These are phyloP conservation scores for Serripes groenlandicus DNA, from an alignment of 2,888 invertebrate genomes.

Conservation along the genomic window DNA sequence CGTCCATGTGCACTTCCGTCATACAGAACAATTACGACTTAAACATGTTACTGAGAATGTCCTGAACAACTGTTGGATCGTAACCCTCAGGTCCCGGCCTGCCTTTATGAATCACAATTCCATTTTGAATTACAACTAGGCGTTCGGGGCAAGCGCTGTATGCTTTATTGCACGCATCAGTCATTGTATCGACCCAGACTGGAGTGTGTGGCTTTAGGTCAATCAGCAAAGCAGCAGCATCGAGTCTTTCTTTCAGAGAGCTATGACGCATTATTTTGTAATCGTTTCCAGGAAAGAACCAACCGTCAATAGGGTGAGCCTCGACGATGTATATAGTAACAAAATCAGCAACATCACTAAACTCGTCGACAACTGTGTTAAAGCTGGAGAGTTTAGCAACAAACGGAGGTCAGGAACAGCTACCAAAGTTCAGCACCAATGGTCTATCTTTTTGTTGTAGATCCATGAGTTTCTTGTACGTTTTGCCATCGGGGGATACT, in stretches of 20 bases:
- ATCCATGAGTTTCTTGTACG: neutral
- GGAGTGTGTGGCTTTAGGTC: neutral
- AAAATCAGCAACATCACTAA: constrained; percentile 20
- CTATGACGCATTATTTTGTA: neutral
- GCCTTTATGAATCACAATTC: constrained; percentile 1
- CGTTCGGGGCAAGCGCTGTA: constrained; percentile 9
- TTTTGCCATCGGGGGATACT: constrained; percentile 15
- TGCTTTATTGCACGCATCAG: constrained; percentile 8
- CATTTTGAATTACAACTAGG: constrained; percentile 6
- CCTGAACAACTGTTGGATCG: neutral
- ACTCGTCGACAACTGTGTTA: constrained; percentile 17
- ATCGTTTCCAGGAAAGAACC: constrained; percentile 1
- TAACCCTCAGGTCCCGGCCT: neutral
- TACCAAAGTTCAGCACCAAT: constrained; percentile 20
- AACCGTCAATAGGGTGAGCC: constrained; percentile 9
- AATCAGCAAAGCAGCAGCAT: constrained; percentile 15
- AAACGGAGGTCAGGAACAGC: constrained; percentile 21
- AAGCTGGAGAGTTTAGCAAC: constrained; percentile 22
- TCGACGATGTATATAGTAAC: constrained; percentile 13
- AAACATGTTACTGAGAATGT: neutral
- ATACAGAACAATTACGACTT: neutral
- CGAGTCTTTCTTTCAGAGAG: constrained; percentile 3
- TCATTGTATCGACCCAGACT: constrained; percentile 19
- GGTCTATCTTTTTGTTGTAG: constrained; percentile 13
- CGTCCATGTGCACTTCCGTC: too few relatives aligned